These are phyloP conservation scores for Tachysurus vachellii DNA, from an alignment of 2,113 vertebrate species.

Conservation along the genomic window DNA sequence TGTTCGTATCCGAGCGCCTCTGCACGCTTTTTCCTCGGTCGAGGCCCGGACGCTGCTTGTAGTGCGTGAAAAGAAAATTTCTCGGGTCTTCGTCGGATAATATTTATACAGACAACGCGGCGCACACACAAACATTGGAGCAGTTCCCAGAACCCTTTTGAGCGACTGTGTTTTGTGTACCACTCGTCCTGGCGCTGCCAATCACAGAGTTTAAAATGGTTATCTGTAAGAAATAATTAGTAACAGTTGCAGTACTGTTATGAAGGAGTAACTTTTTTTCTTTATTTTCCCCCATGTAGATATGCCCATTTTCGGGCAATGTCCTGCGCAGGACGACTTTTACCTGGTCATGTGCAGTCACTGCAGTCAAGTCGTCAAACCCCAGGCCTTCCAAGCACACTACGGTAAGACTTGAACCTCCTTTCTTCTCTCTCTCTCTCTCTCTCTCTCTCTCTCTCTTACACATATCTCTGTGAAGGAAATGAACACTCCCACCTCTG, in stretches of 20 bases:
- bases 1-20: neutral
- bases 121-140: slow-evolving; percentile 9
- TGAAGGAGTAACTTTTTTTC: neutral
- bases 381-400: slow-evolving; percentile 99
- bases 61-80: slow-evolving; percentile 17
- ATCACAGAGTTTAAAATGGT: neutral
- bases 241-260: neutral
- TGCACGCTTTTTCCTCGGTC: neutral
- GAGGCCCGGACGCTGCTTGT: neutral
- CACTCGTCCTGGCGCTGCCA: neutral
- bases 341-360: slow-evolving; percentile 99
- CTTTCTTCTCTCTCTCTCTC: neutral
- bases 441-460: neutral
- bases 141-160: slow-evolving; percentile 9
- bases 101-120: slow-evolving; percentile 6
- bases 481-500: slow-evolving; percentile 30
- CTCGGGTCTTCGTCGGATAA: slow-evolving; percentile 19
- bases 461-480: slow-evolving; percentile 27
- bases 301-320: slow-evolving; percentile 99
- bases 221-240: neutral
- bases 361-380: slow-evolving; percentile 98
- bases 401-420: slow-evolving; percentile 82
- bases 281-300: slow-evolving; percentile 68
- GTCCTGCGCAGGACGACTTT: slow-evolving; percentile 97
- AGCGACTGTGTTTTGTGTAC: neutral